Percentiles rank a stretch among this genome's conserved stretches.
phyloP scores from a whole-genome alignment of 1,140 invertebrate genomes.

The Drosophila albomicans region DNA sequence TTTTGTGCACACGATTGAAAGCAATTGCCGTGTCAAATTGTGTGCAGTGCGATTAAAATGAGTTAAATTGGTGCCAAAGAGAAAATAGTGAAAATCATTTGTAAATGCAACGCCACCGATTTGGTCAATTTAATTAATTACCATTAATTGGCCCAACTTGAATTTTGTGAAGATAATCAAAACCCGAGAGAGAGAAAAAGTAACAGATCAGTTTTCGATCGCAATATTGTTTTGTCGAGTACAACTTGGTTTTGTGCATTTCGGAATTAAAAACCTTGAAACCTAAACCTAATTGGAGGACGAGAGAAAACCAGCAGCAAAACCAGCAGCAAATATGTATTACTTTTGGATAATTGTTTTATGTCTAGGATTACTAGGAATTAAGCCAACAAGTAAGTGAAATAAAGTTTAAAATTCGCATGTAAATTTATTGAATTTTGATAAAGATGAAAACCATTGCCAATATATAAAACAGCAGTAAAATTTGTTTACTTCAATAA shows the following conservation, averaged over 20 bases:
- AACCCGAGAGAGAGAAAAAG: conserved; percentile 10
- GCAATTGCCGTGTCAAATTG: conserved; percentile 31
- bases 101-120: conserved; percentile 67
- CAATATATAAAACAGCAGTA: too few species aligned
- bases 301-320: conserved; percentile 12
- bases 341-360: conserved; percentile 84
- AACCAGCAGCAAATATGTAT: conserved; percentile 68
- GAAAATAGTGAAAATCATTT: conserved; percentile 21
- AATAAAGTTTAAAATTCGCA: neutral
- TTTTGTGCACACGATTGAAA: conserved; percentile 13
- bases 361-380: conserved; percentile 79
- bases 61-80: conserved; percentile 67
- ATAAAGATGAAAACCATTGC: too few species aligned
- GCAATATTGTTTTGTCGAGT: conserved; percentile 20
- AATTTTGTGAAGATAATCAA: conserved; percentile 74
- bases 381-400: conserved; percentile 80
- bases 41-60: conserved; percentile 36
- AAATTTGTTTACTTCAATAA: too few species aligned
- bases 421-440: neutral
- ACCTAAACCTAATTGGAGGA: neutral
- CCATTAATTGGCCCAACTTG: conserved; percentile 32
- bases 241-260: conserved; percentile 26
- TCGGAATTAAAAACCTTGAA: conserved; percentile 27
- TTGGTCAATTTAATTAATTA: conserved; percentile 42
- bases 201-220: conserved; percentile 26